Conservation (phyloP, 2,888 invertebrate genomes). For the Sipunculus nudus region DNA sequence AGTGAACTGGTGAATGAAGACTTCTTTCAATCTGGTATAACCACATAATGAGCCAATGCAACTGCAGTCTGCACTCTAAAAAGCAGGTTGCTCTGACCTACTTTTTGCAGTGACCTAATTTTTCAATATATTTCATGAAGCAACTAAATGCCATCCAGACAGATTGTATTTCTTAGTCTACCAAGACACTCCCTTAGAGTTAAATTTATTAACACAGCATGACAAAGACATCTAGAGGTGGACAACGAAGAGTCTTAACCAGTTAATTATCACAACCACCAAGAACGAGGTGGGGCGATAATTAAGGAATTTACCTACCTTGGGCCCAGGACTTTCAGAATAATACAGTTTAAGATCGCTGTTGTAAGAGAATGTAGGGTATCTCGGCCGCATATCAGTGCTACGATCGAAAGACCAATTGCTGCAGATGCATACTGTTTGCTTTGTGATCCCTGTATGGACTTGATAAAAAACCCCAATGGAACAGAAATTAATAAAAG, state of each 20-base stretch:
- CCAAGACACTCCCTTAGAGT: too few relatives aligned
- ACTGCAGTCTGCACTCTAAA: too few relatives aligned
- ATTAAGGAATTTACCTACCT: slow-evolving; percentile 24
- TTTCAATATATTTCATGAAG: too few relatives aligned
- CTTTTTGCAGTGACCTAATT: too few relatives aligned
- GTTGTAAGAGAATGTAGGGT: slow-evolving; percentile 48
- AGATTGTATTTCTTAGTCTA: too few relatives aligned
- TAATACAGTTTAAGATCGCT: slow-evolving; percentile 49
- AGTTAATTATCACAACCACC: not conserved
- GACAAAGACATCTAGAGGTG: too few relatives aligned
- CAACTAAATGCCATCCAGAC: not conserved
- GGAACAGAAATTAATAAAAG: slow-evolving; percentile 51
- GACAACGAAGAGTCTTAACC: not conserved
- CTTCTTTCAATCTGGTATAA: too few relatives aligned
- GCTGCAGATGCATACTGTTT: slow-evolving; percentile 42
- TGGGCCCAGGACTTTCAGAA: slow-evolving; percentile 38
- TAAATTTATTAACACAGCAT: too few relatives aligned
- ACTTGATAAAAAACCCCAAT: slow-evolving; percentile 46
- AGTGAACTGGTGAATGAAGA: too few relatives aligned
- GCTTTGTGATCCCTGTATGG: slow-evolving; percentile 31
- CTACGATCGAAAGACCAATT: slow-evolving; percentile 44
- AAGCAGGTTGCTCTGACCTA: too few relatives aligned
- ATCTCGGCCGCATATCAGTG: slow-evolving; percentile 46
- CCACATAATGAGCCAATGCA: too few relatives aligned
- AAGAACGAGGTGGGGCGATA: not conserved